Conservation (phyloP, 2,797 vertebrate genomes). For the Malacoctenus gilli region DNA sequence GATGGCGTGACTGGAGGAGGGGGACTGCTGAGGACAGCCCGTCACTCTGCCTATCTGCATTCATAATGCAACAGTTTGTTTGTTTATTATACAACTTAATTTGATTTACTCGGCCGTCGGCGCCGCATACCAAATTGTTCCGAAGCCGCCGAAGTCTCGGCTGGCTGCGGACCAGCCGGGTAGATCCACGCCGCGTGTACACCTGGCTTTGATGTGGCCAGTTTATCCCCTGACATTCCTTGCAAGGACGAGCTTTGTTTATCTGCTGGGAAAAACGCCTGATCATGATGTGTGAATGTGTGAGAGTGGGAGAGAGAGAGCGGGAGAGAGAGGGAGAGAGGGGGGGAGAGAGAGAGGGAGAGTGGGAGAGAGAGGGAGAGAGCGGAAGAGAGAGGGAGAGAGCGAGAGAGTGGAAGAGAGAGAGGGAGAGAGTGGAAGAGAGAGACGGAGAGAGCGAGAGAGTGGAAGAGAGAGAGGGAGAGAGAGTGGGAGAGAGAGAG, state of each 20-base stretch:
- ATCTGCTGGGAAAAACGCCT: neutral
- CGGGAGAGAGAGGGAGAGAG: neutral
- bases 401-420: neutral
- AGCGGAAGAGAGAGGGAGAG: neutral
- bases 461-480: neutral
- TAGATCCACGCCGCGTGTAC: neutral
- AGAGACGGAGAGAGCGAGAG: neutral
- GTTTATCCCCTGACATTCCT: neutral
- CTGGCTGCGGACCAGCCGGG: neutral
- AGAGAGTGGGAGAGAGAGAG: neutral
- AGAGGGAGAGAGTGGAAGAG: neutral
- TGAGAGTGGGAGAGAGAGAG: neutral
- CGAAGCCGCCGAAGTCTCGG: conserved; percentile 3
- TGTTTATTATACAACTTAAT: no score
- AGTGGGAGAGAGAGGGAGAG: neutral
- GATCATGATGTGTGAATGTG: neutral
- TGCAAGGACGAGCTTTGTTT: neutral
- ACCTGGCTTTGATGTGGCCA: neutral
- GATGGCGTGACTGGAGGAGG: conserved; percentile 6
- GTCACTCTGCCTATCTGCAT: neutral
- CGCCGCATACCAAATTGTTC: neutral
- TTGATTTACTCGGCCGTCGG: neutral
- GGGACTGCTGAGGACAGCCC: conserved; percentile 18
- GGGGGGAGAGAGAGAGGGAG: neutral
- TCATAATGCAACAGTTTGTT: neutral